These are phyloP conservation scores for Sorex fumeus DNA, from an alignment of 2,113 vertebrate species.

Conservation along the genomic window DNA sequence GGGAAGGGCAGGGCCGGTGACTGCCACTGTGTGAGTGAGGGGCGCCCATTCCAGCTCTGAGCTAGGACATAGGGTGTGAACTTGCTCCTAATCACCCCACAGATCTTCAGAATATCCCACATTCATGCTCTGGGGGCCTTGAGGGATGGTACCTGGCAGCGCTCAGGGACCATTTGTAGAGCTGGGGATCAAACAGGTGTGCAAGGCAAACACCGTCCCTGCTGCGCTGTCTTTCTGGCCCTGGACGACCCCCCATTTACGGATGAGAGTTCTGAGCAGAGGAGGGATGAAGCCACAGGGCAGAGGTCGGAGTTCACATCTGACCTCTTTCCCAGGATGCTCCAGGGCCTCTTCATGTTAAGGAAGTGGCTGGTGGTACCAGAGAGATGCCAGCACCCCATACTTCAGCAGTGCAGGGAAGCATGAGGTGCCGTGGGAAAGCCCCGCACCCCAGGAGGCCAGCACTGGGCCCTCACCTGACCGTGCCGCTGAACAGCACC, in stretches of 20 bases:
- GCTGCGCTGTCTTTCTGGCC: too few relatives aligned
- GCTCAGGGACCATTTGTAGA: too few relatives aligned
- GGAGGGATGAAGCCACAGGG: neutral
- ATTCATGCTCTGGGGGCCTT: too few relatives aligned
- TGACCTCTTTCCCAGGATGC: neutral
- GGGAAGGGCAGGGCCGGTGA: neutral
- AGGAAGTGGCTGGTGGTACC: neutral
- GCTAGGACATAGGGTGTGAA: neutral
- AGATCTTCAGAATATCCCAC: neutral
- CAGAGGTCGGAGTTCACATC: neutral
- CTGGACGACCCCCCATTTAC: neutral
- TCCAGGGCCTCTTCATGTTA: accelerated
- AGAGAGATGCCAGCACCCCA: neutral
- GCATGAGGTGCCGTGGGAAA: neutral
- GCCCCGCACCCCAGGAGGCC: neutral
- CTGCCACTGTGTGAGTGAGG: neutral
- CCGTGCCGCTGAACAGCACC: conserved; percentile 95
- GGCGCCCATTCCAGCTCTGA: neutral
- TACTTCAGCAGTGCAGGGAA: accelerated
- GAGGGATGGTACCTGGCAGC: too few relatives aligned
- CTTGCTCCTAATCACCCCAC: neutral
- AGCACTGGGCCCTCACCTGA: conserved; percentile 89
- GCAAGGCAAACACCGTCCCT: too few relatives aligned
- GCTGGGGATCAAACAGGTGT: too few relatives aligned
- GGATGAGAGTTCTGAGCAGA: neutral